phyloP scores from a whole-genome alignment of 2,113 vertebrate genomes.

The Lagopus leucura region DNA sequence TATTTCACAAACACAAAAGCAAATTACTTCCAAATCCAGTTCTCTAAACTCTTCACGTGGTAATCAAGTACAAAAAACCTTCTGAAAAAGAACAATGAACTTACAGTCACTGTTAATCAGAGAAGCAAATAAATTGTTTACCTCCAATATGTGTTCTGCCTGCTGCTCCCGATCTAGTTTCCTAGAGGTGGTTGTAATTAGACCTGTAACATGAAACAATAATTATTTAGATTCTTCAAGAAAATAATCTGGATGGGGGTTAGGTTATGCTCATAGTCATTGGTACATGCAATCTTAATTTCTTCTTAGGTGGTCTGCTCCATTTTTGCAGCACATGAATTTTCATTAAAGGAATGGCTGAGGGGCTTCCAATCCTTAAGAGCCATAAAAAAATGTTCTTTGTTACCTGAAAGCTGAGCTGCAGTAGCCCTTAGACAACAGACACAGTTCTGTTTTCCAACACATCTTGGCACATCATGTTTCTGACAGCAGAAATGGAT shows the following conservation, averaged over 20 bases:
- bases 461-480: background rate
- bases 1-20: background rate
- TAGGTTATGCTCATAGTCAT: background rate
- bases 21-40: background rate
- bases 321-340: background rate
- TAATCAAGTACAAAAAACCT: background rate
- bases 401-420: background rate
- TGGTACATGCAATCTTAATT: background rate
- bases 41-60: background rate
- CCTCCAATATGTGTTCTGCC: constrained; percentile 94
- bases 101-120: background rate
- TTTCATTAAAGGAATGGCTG: background rate
- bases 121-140: constrained; percentile 69
- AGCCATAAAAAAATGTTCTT: background rate
- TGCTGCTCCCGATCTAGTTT: constrained; percentile 96
- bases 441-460: background rate
- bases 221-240: constrained; percentile 21
- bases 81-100: background rate
- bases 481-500: background rate
- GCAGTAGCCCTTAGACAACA: background rate
- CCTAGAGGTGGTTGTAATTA: constrained; percentile 94
- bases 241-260: background rate
- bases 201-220: constrained; percentile 78
- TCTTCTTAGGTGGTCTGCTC: background rate
- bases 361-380: background rate